Percentiles rank a stretch among this genome's conserved stretches.
Evolutionary conservation across 2,888 invertebrate species (phyloP).

Genomic region (Hyalella azteca): DNA sequence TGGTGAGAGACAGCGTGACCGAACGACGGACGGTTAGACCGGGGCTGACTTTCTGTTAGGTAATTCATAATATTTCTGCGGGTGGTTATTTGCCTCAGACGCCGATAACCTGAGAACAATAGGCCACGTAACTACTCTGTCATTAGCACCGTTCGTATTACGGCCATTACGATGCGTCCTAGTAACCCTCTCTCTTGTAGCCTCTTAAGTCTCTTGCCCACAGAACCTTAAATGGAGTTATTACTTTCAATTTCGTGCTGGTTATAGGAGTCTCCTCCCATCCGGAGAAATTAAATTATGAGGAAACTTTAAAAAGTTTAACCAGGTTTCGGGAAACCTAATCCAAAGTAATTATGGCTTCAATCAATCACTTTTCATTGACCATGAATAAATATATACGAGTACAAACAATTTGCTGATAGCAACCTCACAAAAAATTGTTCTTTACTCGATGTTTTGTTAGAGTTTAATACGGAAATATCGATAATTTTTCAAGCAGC

Average conservation of each 20-base stretch:
- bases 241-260: conserved; percentile 29
- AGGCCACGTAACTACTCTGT: neutral
- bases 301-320: no score
- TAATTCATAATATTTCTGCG: conserved; percentile 33
- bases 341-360: no score
- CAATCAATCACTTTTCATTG: no score
- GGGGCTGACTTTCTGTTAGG: neutral
- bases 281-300: no score
- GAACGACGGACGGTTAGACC: conserved; percentile 3
- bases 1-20: conserved; percentile 17
- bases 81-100: conserved; percentile 26
- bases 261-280: neutral
- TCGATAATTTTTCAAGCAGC: no score
- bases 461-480: no score
- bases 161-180: neutral
- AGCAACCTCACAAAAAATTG: no score
- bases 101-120: conserved; percentile 26
- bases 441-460: no score
- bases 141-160: conserved; percentile 12
- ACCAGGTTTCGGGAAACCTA: no score
- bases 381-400: no score
- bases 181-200: neutral
- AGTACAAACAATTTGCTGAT: no score
- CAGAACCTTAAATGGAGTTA: neutral
- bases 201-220: neutral